Evolutionary conservation across 2,888 invertebrate genomes (phyloP).

Genomic region (Actias luna): DNA sequence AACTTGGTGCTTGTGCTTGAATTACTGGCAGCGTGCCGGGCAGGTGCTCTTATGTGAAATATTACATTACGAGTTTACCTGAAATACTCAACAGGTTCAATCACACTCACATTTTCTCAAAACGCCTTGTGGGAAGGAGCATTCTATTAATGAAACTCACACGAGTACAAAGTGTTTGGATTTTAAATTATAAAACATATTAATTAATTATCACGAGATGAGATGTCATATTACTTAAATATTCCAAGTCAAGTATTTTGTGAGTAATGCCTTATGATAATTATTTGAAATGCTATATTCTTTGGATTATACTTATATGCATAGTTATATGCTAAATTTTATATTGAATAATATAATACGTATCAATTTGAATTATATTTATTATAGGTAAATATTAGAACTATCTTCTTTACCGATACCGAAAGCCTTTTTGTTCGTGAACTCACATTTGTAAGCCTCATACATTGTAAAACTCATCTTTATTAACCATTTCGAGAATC

Average conservation of each 20-base stretch:
- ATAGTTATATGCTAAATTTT: constrained; percentile 8
- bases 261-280: constrained; percentile 15
- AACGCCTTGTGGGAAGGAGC: constrained; percentile 44
- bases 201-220: constrained; percentile 8
- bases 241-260: constrained; percentile 31
- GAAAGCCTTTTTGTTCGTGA: background rate
- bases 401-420: background rate
- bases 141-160: constrained; percentile 21
- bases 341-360: constrained; percentile 7
- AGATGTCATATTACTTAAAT: constrained; percentile 24
- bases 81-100: constrained; percentile 60
- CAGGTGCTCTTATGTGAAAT: constrained; percentile 80
- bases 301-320: constrained; percentile 9
- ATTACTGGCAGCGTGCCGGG: constrained; percentile 82
- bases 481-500: too few species aligned
- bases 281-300: constrained; percentile 13
- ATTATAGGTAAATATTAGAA: background rate
- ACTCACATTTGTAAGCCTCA: background rate
- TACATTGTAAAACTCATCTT: too few species aligned
- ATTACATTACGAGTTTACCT: constrained; percentile 74
- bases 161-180: constrained; percentile 21
- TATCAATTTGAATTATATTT: background rate
- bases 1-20: constrained; percentile 80
- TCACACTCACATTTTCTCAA: constrained; percentile 59
- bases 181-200: background rate